Base-by-base conservation (phyloP, 1,140 invertebrate species). In the Rhyzopertha dominica region DNA sequence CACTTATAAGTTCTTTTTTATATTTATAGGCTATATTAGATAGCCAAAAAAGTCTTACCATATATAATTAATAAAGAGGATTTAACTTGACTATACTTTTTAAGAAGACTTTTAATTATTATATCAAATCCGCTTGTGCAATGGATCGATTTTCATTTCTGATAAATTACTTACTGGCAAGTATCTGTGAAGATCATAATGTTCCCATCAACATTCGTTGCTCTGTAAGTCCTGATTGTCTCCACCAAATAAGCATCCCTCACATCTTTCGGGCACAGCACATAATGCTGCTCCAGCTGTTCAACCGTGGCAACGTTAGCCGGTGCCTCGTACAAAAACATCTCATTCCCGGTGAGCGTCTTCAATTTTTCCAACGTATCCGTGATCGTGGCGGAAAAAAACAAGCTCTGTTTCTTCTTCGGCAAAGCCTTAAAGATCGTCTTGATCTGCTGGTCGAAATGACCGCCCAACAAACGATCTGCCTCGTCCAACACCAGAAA, bases 331-430 rank as follows among this genome's bases (percentile, higher is more conserved):
- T 79, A 85, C 14, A 77, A 62, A 58, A 77, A 81, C 8, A 77
- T 73, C 65, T 77, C 53, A 19, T 52, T 58, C 5, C 51, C 67
- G 12, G 79, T 78, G 4, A 85, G 73, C 53, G 78, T 61, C 65
- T 85, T 81, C 12, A 90, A 70, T 68, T 82, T 81, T 42, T 83
- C 71, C 18, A 90, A 67, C 47, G 85, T 80, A 65, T 94, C 87
- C 5, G 91, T 95, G 63, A 98, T 92, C 10, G 96, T 99, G 1
- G 96, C 96, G 43, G 94, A 97, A 62, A 98, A 99, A 17, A 98
- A 74, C 22, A 96, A 73, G 14, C 86, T 93, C 61, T 92, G 89
- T 53, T 85, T 77, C 30, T 84, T 78, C 50, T 81, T 78, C 0
- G 94, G 90, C 29, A 98, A 67, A 5, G 79, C 77, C 46, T 77